Conservation (phyloP, 2,113 vertebrate species). For the Megaceryle torquata region DNA sequence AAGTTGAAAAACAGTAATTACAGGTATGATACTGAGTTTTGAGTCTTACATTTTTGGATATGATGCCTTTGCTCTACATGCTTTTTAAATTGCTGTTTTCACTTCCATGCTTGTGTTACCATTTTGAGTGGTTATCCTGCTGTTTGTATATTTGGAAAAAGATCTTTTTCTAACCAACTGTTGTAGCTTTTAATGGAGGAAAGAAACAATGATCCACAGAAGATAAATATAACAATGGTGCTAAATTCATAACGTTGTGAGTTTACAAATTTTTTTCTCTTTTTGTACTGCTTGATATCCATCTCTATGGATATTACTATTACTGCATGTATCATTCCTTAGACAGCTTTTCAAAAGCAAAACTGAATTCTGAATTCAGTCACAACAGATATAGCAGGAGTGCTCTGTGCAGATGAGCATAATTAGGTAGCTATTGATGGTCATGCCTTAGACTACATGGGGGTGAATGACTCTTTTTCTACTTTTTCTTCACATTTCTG, state of each 20-base stretch:
- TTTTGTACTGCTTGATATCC: background rate
- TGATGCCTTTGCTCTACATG: background rate
- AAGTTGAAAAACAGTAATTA: background rate
- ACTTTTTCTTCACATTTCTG: background rate
- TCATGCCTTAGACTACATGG: background rate
- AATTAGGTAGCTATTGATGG: background rate
- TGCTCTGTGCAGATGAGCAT: background rate
- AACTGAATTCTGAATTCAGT: background rate
- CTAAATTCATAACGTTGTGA: background rate
- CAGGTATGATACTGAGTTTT: background rate
- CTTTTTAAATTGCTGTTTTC: background rate
- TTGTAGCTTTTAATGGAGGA: background rate
- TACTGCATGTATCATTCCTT: background rate
- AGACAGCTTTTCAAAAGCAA: background rate
- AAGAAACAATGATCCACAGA: background rate
- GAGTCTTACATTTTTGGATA: background rate
- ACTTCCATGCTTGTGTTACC: background rate
- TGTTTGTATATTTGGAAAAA: background rate
- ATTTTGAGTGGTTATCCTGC: background rate
- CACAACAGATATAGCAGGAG: background rate
- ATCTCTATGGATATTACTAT: background rate
- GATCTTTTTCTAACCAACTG: background rate
- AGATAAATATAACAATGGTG: background rate
- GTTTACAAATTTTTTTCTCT: background rate
- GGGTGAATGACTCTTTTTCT: background rate